Evolutionary conservation across 2,113 vertebrate genomes (phyloP).

Genomic region (Cyanoderma ruficeps): DNA sequence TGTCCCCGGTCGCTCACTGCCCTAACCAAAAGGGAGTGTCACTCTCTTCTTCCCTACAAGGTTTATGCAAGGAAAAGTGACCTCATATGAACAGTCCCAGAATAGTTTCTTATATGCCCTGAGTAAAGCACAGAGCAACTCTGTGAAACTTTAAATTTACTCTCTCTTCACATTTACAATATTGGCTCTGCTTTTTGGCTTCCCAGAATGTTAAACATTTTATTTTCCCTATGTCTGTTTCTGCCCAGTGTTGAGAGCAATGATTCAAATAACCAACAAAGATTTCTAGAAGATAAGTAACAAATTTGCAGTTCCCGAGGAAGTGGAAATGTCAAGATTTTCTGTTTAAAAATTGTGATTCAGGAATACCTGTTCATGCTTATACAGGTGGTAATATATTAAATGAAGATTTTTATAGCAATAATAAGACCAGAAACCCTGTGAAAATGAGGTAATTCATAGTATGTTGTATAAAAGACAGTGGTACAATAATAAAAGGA

Average conservation of each 20-base stretch:
- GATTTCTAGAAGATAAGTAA: background rate
- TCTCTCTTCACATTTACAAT: background rate
- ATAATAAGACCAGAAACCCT: conserved; percentile 32
- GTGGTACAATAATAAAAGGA: background rate
- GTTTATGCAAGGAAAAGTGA: background rate
- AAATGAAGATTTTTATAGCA: conserved; percentile 30
- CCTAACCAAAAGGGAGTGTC: background rate
- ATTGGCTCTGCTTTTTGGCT: background rate
- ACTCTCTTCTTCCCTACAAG: background rate
- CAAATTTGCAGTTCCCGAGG: background rate
- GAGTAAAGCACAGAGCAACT: background rate
- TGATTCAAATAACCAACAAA: background rate
- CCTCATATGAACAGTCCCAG: background rate
- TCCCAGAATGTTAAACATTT: background rate
- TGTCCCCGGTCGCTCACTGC: background rate
- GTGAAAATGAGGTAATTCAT: conserved; percentile 38
- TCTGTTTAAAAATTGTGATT: conserved; percentile 44
- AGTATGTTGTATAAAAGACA: background rate
- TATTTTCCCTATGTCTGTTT: background rate
- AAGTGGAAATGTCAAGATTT: background rate
- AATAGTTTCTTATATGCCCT: background rate
- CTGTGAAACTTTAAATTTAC: background rate
- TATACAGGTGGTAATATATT: conserved; percentile 19
- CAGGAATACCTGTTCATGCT: conserved; percentile 44
- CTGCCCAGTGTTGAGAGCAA: background rate